phyloP scores from a whole-genome alignment of 2,888 invertebrate species.

The Buathra laborator region DNA sequence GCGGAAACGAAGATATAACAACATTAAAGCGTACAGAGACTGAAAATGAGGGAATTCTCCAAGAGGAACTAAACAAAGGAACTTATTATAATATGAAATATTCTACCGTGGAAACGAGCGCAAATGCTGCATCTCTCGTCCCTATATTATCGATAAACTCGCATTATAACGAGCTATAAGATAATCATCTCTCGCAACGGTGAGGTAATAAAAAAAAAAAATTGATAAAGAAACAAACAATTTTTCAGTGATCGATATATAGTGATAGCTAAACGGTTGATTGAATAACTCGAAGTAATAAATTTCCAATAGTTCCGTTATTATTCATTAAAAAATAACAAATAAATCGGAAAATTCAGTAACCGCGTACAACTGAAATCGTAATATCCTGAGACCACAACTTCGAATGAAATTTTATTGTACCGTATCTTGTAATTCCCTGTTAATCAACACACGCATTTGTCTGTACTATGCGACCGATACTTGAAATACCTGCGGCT shows the following conservation, averaged over 20 bases:
- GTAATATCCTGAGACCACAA: not conserved
- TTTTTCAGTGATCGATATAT: not conserved
- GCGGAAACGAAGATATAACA: conserved; percentile 42
- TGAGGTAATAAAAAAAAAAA: not conserved
- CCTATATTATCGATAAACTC: conserved; percentile 4
- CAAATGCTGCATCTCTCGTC: not conserved
- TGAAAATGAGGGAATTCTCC: conserved; percentile 28
- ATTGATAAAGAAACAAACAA: not conserved
- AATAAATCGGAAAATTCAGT: not conserved
- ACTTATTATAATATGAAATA: conserved; percentile 42
- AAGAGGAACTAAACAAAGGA: conserved; percentile 57
- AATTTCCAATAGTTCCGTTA: not conserved
- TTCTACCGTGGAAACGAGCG: conserved; percentile 5
- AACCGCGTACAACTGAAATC: no score
- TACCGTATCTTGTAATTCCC: not conserved
- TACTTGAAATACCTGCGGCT: not conserved
- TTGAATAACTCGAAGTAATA: no score
- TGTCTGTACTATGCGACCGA: not conserved
- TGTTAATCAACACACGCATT: not conserved
- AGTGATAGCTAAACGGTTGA: no score
- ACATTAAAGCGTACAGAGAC: conserved; percentile 26
- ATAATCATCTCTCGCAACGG: not conserved
- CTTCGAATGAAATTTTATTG: not conserved
- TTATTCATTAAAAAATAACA: not conserved
- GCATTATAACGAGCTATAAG: not conserved